Evolutionary conservation across 2,888 invertebrate species (phyloP), one percentile per base, ranked within the genome.

Genomic region (Kryphioiulus occultus): DNA sequence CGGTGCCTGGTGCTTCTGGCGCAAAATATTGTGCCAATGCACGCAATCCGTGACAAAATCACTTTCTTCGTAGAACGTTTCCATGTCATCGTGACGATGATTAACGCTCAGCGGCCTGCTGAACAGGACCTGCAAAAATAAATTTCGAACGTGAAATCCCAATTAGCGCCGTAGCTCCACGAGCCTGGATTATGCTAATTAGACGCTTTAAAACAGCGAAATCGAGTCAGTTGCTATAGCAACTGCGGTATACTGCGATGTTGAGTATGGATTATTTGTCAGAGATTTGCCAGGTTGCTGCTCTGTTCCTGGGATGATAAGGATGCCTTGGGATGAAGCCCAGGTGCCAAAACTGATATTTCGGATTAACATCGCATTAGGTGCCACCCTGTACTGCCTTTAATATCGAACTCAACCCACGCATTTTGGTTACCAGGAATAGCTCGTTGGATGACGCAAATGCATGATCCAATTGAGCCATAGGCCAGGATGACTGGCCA

Each of bases 11-110:
- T 87, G 87, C 83, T 83, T 42, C 32, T 82, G 59, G 15, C 87
- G 39, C 15, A 83, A 53, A 0, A 44, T 30, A 30, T 87, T 87
- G 87, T 87, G 87, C 82, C 82, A 83, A 17, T 35, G 84, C 42
- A 87, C 32, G 87, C 83, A 83, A 35, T 87, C 87, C 82, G 84
- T 87, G 47, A 87, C 87, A 47, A 87, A 87, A 39, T 87, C 87
- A 39, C 87, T 87, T n/a, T 87, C 83, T 26, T 87, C 87, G 82
- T 32, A 87, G 22, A 42, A 87, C 30, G 82, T 83, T 83, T 83
- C 84, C 83, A 83, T 83, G 82, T 87, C 87, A 19, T 30, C 87
- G 19, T 87, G 26, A 30, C 83, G 19, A 39, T 47, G 26, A 68
- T 87, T 83, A 19, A 87, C 87, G 30, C 83, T 87, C 44, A 87